phyloP scores from a whole-genome alignment of 2,797 vertebrate species.

The Pelodytes ibericus region DNA sequence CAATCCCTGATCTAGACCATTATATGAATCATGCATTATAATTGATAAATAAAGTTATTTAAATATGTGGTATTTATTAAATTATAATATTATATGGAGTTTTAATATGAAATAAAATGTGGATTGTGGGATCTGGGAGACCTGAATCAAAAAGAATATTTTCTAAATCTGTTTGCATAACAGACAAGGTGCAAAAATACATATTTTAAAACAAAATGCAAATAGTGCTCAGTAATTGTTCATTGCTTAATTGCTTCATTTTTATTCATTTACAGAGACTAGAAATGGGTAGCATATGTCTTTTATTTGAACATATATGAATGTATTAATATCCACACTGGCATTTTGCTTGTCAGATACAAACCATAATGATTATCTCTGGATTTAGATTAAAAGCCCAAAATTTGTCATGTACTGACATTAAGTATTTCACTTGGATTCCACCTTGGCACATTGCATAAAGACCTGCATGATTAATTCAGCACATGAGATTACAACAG shows the following conservation, averaged over 20 bases:
- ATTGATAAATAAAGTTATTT: no score
- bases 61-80: no score
- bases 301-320: background rate
- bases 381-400: conserved; percentile 41
- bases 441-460: conserved; percentile 63
- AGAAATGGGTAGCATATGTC: background rate
- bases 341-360: background rate
- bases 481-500: conserved; percentile 67
- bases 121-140: no score
- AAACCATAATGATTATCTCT: background rate
- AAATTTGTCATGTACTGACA: conserved; percentile 55
- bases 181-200: no score
- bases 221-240: background rate
- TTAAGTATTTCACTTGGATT: conserved; percentile 60
- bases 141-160: no score
- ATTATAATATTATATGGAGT: no score
- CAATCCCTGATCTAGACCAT: no score
- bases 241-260: background rate
- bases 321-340: background rate
- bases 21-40: no score
- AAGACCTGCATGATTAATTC: conserved; percentile 70
- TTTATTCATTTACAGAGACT: background rate
- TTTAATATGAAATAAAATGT: no score
- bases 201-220: background rate
- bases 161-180: no score